Evolutionary conservation across 2,113 vertebrate species (phyloP).

Genomic region (Corapipo altera): DNA sequence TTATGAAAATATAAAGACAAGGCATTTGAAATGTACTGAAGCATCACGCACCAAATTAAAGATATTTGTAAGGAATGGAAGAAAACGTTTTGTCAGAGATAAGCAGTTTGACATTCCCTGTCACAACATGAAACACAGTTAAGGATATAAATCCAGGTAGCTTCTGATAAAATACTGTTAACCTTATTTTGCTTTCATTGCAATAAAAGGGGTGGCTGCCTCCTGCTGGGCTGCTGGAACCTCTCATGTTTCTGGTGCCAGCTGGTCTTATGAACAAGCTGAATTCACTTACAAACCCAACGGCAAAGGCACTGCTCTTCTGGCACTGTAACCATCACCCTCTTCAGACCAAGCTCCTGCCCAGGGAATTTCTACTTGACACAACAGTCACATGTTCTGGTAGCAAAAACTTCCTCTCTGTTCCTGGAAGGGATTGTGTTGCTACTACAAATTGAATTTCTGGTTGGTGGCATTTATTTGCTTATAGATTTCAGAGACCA

Average conservation of each 20-base stretch:
- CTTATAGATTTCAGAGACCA: constrained; percentile 1
- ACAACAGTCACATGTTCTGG: not conserved
- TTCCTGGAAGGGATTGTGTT: not conserved
- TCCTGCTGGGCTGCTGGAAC: not conserved
- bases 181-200: not conserved
- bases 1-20: not conserved
- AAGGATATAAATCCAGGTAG: not conserved
- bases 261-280: not conserved
- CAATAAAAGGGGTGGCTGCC: not conserved
- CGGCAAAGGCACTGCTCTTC: not conserved
- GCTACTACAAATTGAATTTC: not conserved
- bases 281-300: not conserved
- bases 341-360: not conserved
- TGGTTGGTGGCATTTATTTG: not conserved
- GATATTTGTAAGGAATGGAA: not conserved
- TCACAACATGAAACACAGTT: not conserved
- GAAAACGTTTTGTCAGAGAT: not conserved
- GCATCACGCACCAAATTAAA: not conserved
- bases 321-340: not conserved
- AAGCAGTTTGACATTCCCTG: not conserved
- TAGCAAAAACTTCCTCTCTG: not conserved
- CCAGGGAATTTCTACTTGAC: not conserved
- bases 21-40: not conserved
- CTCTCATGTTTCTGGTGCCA: not conserved
- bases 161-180: not conserved